Percentiles rank a stretch among this genome's conserved stretches.
Evolutionary conservation across 2,888 invertebrate genomes (phyloP).

Genomic region (Caenorhabditis wallacei): DNA sequence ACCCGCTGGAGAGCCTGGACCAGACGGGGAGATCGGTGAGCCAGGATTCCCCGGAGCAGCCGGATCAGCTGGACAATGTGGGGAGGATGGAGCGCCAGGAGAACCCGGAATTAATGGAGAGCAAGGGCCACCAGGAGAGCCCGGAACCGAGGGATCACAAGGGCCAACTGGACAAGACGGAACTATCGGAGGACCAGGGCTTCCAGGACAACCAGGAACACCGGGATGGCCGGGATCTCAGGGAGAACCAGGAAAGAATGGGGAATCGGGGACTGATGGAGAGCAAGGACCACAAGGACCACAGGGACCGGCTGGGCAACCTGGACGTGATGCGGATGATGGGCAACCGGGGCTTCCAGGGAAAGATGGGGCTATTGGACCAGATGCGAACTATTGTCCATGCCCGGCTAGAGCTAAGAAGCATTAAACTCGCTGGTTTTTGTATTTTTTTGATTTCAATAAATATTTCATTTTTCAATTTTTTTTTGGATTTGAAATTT

Average conservation of each 20-base stretch:
- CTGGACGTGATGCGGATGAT: conserved; percentile 69
- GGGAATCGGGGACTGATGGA: conserved; percentile 69
- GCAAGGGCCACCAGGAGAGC: conserved; percentile 67
- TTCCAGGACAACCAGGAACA: conserved; percentile 69
- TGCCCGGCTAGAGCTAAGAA: conserved; percentile 71
- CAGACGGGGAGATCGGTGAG: conserved; percentile 68
- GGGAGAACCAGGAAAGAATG: conserved; percentile 73
- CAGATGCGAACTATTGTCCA: conserved; percentile 75
- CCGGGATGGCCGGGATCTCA: conserved; percentile 72
- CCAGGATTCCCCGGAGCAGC: conserved; percentile 70
- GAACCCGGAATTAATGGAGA: conserved; percentile 71
- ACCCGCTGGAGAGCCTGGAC: conserved; percentile 71
- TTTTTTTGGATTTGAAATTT: conserved; percentile 2
- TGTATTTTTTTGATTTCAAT: neutral
- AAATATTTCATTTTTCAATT: no score
- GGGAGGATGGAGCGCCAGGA: conserved; percentile 70
- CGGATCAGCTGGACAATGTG: conserved; percentile 68
- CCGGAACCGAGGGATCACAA: conserved; percentile 67
- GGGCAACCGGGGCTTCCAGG: conserved; percentile 70
- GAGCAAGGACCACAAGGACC: conserved; percentile 70
- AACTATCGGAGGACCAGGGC: conserved; percentile 69
- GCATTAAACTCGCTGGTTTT: conserved; percentile 36
- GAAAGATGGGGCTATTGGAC: conserved; percentile 70
- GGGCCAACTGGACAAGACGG: conserved; percentile 67
- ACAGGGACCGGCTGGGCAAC: conserved; percentile 69